Evolutionary conservation across 2,113 vertebrate genomes (phyloP), one percentile per base, ranked within the genome.

Genomic region (Actenoides lindsayi): DNA sequence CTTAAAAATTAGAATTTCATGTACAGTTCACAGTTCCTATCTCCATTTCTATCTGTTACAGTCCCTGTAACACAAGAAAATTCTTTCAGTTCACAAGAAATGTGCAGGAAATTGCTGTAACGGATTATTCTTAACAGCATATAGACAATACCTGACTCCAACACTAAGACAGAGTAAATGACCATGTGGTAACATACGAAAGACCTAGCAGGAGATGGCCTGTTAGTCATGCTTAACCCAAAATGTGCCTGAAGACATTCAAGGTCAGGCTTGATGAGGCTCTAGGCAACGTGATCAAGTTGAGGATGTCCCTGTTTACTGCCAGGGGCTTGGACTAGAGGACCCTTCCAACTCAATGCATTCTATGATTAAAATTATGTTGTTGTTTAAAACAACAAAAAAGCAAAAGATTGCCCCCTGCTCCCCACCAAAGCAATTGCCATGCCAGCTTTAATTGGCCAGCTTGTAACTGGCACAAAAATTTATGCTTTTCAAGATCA

Each of bases 31-130:
- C 53, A 79, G 76, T 35, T 97, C 76, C 62, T 53, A 59, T 74
- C 73, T 95, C 73, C 27, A 57, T 65, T 93, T 75, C 90, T 90
- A 93, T 93, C 94, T 95, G 90, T 89, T 87, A 56, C 56, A 90
- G 62, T 76, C 69, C 33, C 62, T 62, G 5, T 28, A 81, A 80
- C 23, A 78, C 13, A 11, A 62, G 57, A 80, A 93, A 93, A 79
- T 16, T 78, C 51, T 68, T 87, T 84, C 68, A 50, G 42, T 30
- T 91, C 62, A 53, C 60, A 89, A 48, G 80, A 92, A 89, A 84
- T 10, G 18, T 50, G 53, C 27, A 84, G 79, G 62, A 89, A 79
- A 57, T 90, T 92, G 69, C 41, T 84, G 68, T 6, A 39, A 69
- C 1, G 5, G n/a, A 57, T 82, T 82, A 71, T 73, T 78, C 69